Evolutionary conservation across 2,113 vertebrate species (phyloP), one percentile per base, ranked within the genome.

Genomic region (Hyla sarda): DNA sequence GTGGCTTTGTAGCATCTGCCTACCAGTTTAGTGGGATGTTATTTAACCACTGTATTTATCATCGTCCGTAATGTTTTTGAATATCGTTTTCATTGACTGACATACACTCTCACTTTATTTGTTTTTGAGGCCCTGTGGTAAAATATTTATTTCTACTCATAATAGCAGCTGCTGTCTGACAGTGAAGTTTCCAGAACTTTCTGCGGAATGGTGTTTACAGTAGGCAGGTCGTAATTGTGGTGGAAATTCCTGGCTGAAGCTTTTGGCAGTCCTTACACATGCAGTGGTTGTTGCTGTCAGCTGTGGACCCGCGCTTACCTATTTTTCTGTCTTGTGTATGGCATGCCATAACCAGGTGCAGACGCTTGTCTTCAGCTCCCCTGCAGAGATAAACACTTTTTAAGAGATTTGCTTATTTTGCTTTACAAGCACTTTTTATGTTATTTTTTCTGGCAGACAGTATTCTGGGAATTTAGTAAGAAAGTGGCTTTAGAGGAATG

Each of bases 301-400:
- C 45, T 48, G 37, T 37, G 67, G 16, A 50, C 65, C 47, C 19
- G 19, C 69, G 1, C 82, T 41, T 58, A 17, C 34, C 30, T 56
- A 25, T 50, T 12, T 10, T 19, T 25, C 47, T 8, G 50, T 5
- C 9, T 1, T 25, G 23, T 1, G 32, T 25, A 21, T 45, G 10
- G 10, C 82, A 47, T 60, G 41, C 28, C 1, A 69, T 21, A n/a
- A 30, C 82, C 23, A 74, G 69, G 69, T 83, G 69, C 69, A 73
- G 50, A 71, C 32, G 5, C 45, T 23, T 28, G 37, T 11, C 5
- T 16, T 23, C 32, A 41, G 28, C 23, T 50, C 82, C 54, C 69
- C 82, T 74, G 69, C 82, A n/a, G 69, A 83, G 82, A 74, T 45
- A 74, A 74, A 83, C 82, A 58, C 52, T 83, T 74, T 37, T 69